Conservation (phyloP, 2,888 invertebrate genomes). For the Psylliodes chrysocephalus region DNA sequence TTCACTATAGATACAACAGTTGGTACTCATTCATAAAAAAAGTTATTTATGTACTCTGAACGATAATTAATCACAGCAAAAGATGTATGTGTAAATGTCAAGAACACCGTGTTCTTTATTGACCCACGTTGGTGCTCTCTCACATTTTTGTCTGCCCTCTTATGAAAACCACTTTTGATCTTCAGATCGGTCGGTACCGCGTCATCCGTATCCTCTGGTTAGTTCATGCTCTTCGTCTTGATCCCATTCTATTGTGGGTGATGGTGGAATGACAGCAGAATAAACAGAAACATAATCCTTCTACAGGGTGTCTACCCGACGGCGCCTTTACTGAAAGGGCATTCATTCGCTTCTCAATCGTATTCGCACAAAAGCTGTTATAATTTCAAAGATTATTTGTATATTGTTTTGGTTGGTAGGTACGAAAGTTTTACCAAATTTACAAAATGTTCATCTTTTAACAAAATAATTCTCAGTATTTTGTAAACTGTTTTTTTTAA, state of each 20-base stretch:
- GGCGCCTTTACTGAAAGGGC: too few species aligned
- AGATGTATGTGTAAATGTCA: constrained; percentile 42
- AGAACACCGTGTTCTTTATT: constrained; percentile 39
- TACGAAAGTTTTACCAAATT: too few species aligned
- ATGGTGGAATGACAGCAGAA: background rate
- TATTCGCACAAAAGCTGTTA: too few species aligned
- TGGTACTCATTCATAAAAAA: constrained; percentile 24
- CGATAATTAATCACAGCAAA: constrained; percentile 38
- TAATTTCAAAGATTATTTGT: too few species aligned
- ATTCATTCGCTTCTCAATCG: too few species aligned
- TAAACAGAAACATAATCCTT: background rate
- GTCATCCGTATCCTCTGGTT: background rate
- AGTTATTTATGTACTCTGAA: constrained; percentile 33
- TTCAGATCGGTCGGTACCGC: background rate
- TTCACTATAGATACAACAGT: constrained; percentile 23
- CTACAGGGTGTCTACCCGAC: background rate
- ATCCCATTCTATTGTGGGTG: background rate
- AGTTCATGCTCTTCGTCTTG: background rate
- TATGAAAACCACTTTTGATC: constrained; percentile 10
- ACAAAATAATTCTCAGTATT: too few species aligned
- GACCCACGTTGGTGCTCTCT: constrained; percentile 31
- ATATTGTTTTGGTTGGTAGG: too few species aligned
- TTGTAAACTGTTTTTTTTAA: too few species aligned
- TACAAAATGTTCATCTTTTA: too few species aligned
- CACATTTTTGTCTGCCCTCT: constrained; percentile 13